Evolutionary conservation across 1,140 invertebrate genomes (phyloP), one percentile per base, ranked within the genome.

Genomic region (Agraylea sexmaculata): DNA sequence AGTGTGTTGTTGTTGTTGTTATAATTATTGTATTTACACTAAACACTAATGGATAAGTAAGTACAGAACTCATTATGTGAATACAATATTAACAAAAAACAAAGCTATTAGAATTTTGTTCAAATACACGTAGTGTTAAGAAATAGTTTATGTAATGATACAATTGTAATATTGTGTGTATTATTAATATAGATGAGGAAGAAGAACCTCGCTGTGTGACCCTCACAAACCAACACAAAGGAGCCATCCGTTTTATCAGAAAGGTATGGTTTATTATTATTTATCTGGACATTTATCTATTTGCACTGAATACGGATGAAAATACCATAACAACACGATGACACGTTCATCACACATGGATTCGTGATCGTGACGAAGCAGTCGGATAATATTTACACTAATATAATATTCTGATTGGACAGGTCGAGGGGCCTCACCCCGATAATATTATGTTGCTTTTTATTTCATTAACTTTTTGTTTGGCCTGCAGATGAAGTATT

Each of bases 191-290:
- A 80, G 77, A 80, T 63, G 81, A 83, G 57, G 84, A 87, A 51
- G 81, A 84, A 43, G 79, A 80, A 60, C 77, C 78, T 32, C 74
- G 80, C 45, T 83, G 77, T 55, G 70, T 83, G 43, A 79, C 82
- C 50, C 65, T 91, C 42, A 90, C 86, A 31, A 77, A 80, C 51
- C 75, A 82, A 54, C 88, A 94, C 58, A 91, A 91, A 70, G 80
- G 78, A 48, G 89, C 89, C 42, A 93, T 94, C 57, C 68, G 90
- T 55, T 87, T 90, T 42, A 86, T 94, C 58, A 71, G 90, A 68
- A 92, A 92, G 80, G 89, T 94, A 66, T 74, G 68, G 65, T 46
- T 43, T 38, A 25, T 13, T 18, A 35, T 35, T 25, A 16, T 25
- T 17, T 37, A 10, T 15, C 16, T 22, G n/a, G n/a, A n/a, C n/a